Evolutionary conservation across 2,888 invertebrate genomes (phyloP), one percentile per base, ranked within the genome.

Genomic region (Tenthredo amoena): DNA sequence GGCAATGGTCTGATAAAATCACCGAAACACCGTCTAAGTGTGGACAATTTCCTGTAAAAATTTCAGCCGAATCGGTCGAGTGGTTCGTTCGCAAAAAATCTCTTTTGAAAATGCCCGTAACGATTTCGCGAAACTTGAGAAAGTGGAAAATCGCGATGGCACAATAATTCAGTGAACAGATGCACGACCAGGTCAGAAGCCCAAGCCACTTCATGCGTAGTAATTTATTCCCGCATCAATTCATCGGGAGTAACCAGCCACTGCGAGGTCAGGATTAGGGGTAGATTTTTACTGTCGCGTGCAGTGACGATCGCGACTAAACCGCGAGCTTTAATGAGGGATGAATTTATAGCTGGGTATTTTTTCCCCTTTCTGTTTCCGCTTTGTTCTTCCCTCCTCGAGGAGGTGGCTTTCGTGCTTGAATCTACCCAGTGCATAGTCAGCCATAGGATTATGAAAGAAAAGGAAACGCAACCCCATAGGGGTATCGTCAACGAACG

Each of bases 221-320:
- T 71, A 71, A 72, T 72, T 40, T 40, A 77, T 26, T 7, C 40
- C 50, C 15, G 10, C 37, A 47, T 10, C 26, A 50, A 7, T 77
- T 50, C 18, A 50, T 40, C 77, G 47, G n/a, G 9, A 50, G 31
- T 55, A 31, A 26, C 15, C 31, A 10, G 7, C 6, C 77, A 34
- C 15, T 31, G 26, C 55, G 15, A 55, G 34, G 50, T 7, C 0
- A 55, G 47, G 47, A 76, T 76, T 40, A 76, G 26, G 77, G 77
- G 77, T 77, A 34, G 50, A 77, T 77, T 77, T 77, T 77, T 77
- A 77, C 26, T 77, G 77, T 77, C 55, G 77, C 77, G 77, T 77
- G 77, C 77, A 31, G 55, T 50, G 55, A 77, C 72, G 40, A 43
- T 43, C 72, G n/a, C 18, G 26, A 34, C 34, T 15, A 68, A 68